phyloP scores from a whole-genome alignment of 2,797 vertebrate genomes.

The Fratercula arctica region DNA sequence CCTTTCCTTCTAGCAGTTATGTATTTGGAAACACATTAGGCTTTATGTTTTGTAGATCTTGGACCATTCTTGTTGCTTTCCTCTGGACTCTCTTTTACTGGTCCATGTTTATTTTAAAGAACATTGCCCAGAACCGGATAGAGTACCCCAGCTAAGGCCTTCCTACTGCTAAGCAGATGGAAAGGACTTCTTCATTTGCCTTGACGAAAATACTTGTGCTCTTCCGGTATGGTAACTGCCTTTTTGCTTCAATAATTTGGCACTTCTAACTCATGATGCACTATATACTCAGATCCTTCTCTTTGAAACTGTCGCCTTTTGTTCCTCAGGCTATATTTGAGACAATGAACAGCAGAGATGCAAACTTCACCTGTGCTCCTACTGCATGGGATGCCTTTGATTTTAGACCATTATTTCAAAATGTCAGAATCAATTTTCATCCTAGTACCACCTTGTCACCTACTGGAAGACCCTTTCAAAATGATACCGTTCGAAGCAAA shows the following conservation, averaged over 20 bases:
- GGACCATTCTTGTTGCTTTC: not conserved
- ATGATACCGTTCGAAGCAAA: not conserved
- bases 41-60: not conserved
- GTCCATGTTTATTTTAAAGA: not conserved
- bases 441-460: not conserved
- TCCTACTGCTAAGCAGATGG: not conserved
- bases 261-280: not conserved
- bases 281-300: not conserved
- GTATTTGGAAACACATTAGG: not conserved
- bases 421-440: not conserved
- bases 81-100: not conserved
- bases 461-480: not conserved
- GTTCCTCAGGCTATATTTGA: not conserved
- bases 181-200: not conserved
- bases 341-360: not conserved
- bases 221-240: not conserved
- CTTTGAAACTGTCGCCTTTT: not conserved
- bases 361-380: not conserved
- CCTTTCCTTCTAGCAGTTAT: not conserved
- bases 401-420: not conserved
- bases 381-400: not conserved
- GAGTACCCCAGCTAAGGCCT: not conserved
- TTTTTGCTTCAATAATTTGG: not conserved
- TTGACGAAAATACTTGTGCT: not conserved
- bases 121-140: not conserved